Conservation (phyloP, 2,888 invertebrate genomes). For the Cantharis lateralis region DNA sequence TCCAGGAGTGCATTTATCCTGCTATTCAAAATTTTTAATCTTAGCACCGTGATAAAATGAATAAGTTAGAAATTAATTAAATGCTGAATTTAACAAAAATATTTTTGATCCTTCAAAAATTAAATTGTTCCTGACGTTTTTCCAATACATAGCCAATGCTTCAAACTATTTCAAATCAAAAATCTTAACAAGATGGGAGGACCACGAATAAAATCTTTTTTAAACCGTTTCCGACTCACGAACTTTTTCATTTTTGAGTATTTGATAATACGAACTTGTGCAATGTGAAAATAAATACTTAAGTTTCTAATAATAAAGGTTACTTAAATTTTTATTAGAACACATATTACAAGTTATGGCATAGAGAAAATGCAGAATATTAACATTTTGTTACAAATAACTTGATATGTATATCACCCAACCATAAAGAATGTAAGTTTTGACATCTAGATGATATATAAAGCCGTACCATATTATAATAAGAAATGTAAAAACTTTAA, state of each 20-base stretch:
- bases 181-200: background rate
- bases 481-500: constrained; percentile 18
- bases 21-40: background rate
- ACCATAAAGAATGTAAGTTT: constrained; percentile 22
- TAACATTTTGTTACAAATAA: constrained; percentile 6
- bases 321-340: background rate
- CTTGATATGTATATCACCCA: constrained; percentile 21
- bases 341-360: background rate
- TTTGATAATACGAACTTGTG: too few species aligned
- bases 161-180: background rate
- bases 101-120: too few species aligned
- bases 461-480: constrained; percentile 17
- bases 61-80: too few species aligned
- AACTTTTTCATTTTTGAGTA: too few species aligned
- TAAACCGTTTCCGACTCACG: background rate
- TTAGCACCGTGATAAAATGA: background rate
- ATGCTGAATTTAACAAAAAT: too few species aligned
- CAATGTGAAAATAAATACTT: too few species aligned
- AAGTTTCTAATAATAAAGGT: background rate
- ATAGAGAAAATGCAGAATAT: constrained; percentile 1
- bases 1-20: background rate
- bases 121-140: too few species aligned
- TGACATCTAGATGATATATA: constrained; percentile 24
- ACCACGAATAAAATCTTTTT: background rate
- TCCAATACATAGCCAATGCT: background rate